phyloP scores from a whole-genome alignment of 2,888 invertebrate species.

The Limnephilus lunatus region DNA sequence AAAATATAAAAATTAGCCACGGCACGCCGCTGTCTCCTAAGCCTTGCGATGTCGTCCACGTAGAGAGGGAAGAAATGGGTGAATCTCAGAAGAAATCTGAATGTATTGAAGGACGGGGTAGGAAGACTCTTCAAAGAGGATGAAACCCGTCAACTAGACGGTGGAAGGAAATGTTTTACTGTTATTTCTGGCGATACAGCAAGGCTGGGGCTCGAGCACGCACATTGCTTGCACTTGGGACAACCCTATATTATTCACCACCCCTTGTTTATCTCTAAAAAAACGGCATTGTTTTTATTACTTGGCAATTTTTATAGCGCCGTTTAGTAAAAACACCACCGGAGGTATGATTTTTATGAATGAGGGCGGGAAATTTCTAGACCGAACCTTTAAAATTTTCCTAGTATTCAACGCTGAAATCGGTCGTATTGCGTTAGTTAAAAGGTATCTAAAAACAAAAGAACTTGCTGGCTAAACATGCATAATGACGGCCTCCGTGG shows the following conservation, averaged over 20 bases:
- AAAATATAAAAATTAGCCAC: neutral
- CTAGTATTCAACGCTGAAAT: no score
- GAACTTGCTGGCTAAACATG: no score
- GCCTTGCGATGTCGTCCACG: slow-evolving; percentile 54
- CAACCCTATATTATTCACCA: neutral
- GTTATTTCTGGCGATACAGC: neutral
- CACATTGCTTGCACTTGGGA: neutral
- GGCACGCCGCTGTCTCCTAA: neutral
- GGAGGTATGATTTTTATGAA: no score
- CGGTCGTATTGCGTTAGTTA: no score
- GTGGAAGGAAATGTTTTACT: neutral
- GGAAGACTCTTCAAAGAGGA: slow-evolving; percentile 1
- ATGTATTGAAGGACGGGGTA: slow-evolving; percentile 1
- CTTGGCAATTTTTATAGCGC: no score
- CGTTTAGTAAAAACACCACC: no score
- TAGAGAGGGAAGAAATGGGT: slow-evolving; percentile 13
- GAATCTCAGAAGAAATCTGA: slow-evolving; percentile 34
- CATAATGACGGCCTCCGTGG: no score
- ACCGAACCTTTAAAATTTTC: no score
- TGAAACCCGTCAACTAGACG: neutral
- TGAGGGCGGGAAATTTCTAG: no score
- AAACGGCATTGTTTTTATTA: neutral
- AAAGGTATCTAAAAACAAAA: no score
- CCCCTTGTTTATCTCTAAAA: neutral
- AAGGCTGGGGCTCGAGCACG: neutral